A percentile compares a stretch with the other conserved stretches of the same genome.
phyloP scores from a whole-genome alignment of 2,113 vertebrate genomes.

The Neogale vison region DNA sequence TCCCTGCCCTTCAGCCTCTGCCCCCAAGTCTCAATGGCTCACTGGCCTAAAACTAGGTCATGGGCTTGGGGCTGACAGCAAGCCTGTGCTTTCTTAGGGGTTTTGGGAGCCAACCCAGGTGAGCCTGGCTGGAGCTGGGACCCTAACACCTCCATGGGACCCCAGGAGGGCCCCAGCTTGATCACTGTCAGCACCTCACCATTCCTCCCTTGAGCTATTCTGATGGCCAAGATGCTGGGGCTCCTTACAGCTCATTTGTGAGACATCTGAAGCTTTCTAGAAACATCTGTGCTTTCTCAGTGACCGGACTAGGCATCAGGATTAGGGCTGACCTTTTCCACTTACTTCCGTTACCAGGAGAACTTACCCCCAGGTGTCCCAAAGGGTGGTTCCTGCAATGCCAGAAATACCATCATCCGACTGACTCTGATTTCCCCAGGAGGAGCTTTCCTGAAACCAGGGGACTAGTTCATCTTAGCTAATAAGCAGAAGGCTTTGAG shows the following conservation, averaged over 20 bases:
- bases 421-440: background rate
- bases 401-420: background rate
- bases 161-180: background rate
- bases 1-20: background rate
- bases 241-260: background rate
- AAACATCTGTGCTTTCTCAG: background rate
- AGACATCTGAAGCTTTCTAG: background rate
- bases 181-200: background rate
- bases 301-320: background rate
- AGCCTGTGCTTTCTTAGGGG: rapidly evolving
- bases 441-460: background rate
- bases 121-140: background rate
- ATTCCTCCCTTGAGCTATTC: background rate
- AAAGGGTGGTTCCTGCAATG: background rate
- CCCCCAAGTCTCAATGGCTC: background rate
- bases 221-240: background rate
- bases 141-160: background rate
- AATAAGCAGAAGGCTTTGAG: background rate
- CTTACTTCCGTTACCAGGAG: background rate
- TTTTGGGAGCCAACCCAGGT: background rate
- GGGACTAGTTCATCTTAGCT: background rate
- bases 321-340: background rate
- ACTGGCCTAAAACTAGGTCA: background rate
- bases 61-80: too few species aligned
- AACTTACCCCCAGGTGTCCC: background rate